Evolutionary conservation across 2,797 vertebrate species (phyloP).

Genomic region (Argyrosomus regius): DNA sequence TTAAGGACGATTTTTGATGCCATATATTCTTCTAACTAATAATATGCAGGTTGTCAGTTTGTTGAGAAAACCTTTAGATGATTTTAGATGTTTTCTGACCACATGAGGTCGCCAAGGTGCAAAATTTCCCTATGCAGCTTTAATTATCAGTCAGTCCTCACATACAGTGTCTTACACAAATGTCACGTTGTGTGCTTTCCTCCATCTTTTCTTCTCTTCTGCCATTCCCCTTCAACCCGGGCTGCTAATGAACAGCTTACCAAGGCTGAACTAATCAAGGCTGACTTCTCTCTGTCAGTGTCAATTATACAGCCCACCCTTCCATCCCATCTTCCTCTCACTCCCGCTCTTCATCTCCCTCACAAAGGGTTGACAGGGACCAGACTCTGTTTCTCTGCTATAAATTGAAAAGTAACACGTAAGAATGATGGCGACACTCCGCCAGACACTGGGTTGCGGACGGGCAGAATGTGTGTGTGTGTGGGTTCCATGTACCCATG

Average conservation of each 20-base stretch:
- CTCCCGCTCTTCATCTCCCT: constrained; percentile 62
- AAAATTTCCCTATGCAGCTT: constrained; percentile 9
- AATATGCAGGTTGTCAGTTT: background rate
- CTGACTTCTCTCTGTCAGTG: constrained; percentile 88
- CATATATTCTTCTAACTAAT: background rate
- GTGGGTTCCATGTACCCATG: constrained; percentile 20
- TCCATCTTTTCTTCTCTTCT: constrained; percentile 47
- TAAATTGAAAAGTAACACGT: constrained; percentile 84
- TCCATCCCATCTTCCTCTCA: constrained; percentile 61
- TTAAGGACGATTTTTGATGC: background rate
- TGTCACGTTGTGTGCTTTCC: constrained; percentile 51
- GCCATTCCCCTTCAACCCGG: constrained; percentile 65
- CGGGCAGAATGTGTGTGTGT: constrained; percentile 9
- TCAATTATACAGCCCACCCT: constrained; percentile 83
- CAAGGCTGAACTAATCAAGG: constrained; percentile 87
- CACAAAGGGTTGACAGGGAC: constrained; percentile 74
- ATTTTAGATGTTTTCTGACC: background rate
- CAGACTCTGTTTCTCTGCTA: constrained; percentile 73
- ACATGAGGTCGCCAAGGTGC: constrained; percentile 2
- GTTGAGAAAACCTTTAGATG: background rate
- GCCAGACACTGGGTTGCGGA: constrained; percentile 42
- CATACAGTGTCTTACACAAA: constrained; percentile 28
- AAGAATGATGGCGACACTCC: constrained; percentile 57
- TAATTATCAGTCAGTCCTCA: constrained; percentile 23
- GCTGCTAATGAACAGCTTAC: constrained; percentile 87